A percentile compares a stretch with the other conserved stretches of the same genome.
Evolutionary conservation across 2,888 invertebrate species (phyloP).

Genomic region (Tetropium fuscum): DNA sequence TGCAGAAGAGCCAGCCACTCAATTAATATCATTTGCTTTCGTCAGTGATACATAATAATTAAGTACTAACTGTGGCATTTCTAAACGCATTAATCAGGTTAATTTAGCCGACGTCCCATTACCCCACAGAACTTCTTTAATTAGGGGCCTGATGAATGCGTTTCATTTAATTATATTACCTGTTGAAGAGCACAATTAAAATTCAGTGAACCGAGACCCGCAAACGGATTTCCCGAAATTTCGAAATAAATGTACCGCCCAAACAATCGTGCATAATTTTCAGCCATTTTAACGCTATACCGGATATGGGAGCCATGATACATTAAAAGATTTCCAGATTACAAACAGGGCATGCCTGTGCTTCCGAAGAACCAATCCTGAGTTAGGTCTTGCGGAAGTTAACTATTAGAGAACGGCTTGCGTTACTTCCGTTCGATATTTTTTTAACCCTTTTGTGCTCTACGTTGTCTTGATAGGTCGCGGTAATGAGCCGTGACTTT

Average conservation of each 20-base stretch:
- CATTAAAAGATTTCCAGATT: slow-evolving; percentile 53
- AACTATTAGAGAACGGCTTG: slow-evolving; percentile 48
- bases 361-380: slow-evolving; percentile 49
- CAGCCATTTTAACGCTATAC: slow-evolving; percentile 52
- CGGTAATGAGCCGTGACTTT: slow-evolving; percentile 35
- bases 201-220: not conserved
- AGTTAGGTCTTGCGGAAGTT: slow-evolving; percentile 47
- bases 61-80: slow-evolving; percentile 30
- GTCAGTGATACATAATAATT: slow-evolving; percentile 34
- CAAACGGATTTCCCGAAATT: slow-evolving; percentile 18
- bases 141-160: slow-evolving; percentile 41
- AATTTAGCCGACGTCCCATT: slow-evolving; percentile 21
- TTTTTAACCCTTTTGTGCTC: slow-evolving; percentile 44
- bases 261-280: slow-evolving; percentile 32
- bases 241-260: slow-evolving; percentile 29
- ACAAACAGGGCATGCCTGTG: slow-evolving; percentile 45
- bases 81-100: slow-evolving; percentile 29
- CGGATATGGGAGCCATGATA: slow-evolving; percentile 55
- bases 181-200: slow-evolving; percentile 32
- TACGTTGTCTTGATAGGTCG: slow-evolving; percentile 40
- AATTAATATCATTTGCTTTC: slow-evolving; percentile 27
- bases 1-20: not conserved
- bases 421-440: slow-evolving; percentile 47
- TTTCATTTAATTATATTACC: slow-evolving; percentile 21
- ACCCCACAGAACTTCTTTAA: slow-evolving; percentile 36